Base-by-base conservation (phyloP, 2,888 invertebrate species). In the Adelphocoris suturalis region DNA sequence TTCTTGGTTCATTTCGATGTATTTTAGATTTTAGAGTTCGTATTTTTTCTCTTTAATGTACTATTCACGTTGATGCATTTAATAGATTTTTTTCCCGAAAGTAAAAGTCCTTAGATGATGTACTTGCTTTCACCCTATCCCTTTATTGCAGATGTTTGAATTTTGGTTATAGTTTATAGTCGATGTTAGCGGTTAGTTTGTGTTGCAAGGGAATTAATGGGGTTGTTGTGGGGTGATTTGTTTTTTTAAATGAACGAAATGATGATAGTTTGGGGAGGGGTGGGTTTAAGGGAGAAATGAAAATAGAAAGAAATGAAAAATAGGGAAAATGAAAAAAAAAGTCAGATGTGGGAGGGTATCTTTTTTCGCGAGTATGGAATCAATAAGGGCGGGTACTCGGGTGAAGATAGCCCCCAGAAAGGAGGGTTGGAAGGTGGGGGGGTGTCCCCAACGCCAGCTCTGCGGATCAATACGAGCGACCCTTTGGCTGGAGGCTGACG, bases 321-420 rank as follows among this genome's bases (percentile, higher is more conserved):
- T n/a, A n/a, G n/a, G 37, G 37, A 37, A 37, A 37, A 37, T 37
- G 37, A 37, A 37, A 37, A 4, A n/a, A 37, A 37, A 37, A 37
- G 37, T 37, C 7, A 37, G 37, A 37, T 4, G 37, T 2, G 37
- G 2, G 37, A 7, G 37, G 37, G 52, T 52, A 52, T 16, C 52
- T 13, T 52, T 23, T 68, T 68, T 68, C 23, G 68, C 68, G 68
- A 13, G 57, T 52, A 85, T 85, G 61, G 48, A 85, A 85, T 85
- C 85, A 85, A 85, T 85, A 85, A 85, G 85, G 85, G 85, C 85
- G 85, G 85, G 85, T 61, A 37, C 57, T 85, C 57, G n/a, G 37
- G 82, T 28, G 85, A 28, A 85, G 85, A 57, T 52, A 85, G 55
- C 23, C 82, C 23, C 23, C 9, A 4, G 14, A 37, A 37, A 16